Percentiles rank a stretch among this genome's conserved stretches.
These are phyloP conservation scores for Amphiprion percula DNA, from an alignment of 2,113 vertebrate genomes.

Conservation along the genomic window DNA sequence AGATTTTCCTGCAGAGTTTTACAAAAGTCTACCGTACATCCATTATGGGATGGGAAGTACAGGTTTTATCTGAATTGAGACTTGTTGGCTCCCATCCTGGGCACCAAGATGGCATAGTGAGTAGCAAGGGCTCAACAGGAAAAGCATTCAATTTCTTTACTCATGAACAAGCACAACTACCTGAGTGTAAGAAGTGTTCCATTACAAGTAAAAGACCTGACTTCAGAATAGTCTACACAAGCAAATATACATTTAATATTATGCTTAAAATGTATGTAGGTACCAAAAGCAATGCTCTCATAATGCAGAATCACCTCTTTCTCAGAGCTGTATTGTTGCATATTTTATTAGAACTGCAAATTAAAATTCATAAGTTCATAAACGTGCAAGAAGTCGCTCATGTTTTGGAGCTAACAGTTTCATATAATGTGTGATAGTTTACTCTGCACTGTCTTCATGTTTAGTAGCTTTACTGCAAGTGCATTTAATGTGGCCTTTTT, in stretches of 20 bases:
- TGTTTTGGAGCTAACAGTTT: neutral
- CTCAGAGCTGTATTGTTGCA: neutral
- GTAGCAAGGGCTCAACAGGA: slow-evolving; percentile 1
- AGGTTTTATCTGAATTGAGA: slow-evolving; percentile 26
- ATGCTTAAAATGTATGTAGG: neutral
- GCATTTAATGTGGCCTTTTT: too few relatives aligned
- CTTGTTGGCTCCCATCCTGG: slow-evolving; percentile 26
- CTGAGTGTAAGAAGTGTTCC: neutral
- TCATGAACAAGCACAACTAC: neutral
- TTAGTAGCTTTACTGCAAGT: too few relatives aligned
- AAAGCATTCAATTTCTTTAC: neutral
- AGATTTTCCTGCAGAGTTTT: slow-evolving; percentile 71
- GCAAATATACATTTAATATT: neutral
- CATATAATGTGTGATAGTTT: neutral
- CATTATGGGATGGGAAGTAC: slow-evolving; percentile 22
- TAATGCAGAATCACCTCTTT: neutral
- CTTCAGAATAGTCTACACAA: neutral
- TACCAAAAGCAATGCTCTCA: neutral
- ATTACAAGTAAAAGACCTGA: neutral
- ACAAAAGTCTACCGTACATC: slow-evolving; percentile 49
- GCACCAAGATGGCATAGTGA: slow-evolving; percentile 7
- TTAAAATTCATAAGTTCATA: neutral
- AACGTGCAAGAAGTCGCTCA: neutral
- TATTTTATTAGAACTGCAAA: neutral
- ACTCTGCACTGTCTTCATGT: too few relatives aligned